Evolutionary conservation across 2,113 vertebrate genomes (phyloP).

Genomic region (Megaleporinus macrocephalus): DNA sequence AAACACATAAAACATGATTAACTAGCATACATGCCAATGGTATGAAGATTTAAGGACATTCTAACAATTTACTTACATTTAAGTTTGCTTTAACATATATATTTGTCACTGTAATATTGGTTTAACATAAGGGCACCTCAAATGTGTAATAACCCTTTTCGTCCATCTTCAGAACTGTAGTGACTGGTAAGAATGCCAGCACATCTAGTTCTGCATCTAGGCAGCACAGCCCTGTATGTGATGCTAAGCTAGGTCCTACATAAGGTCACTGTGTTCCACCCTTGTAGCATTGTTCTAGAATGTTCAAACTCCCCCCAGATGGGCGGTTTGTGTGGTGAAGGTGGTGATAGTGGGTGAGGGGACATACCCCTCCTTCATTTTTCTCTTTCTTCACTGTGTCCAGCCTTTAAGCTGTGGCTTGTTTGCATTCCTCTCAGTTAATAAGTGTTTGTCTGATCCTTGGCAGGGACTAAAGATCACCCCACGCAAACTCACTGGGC

Average conservation of each 20-base stretch:
- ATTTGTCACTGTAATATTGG: too few species aligned
- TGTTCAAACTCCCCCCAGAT: slow-evolving; percentile 23
- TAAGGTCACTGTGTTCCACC: slow-evolving; percentile 48
- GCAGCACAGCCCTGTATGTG: not conserved
- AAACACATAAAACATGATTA: too few species aligned
- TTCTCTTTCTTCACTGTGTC: slow-evolving; percentile 46
- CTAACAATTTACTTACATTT: too few species aligned
- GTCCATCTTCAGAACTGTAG: not conserved
- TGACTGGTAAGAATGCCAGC: not conserved
- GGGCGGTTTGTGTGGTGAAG: slow-evolving; percentile 12
- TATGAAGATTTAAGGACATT: too few species aligned
- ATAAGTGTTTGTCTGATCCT: slow-evolving; percentile 78
- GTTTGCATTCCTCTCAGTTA: slow-evolving; percentile 85
- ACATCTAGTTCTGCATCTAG: not conserved
- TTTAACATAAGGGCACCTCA: too few species aligned
- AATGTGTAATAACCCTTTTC: not conserved
- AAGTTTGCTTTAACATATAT: too few species aligned
- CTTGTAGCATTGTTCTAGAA: slow-evolving; percentile 55
- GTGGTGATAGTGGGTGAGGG: slow-evolving; percentile 7
- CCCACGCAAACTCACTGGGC: slow-evolving; percentile 54
- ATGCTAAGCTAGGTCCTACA: slow-evolving; percentile 18
- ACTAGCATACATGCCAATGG: too few species aligned
- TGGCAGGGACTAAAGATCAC: slow-evolving; percentile 66
- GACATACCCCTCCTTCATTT: slow-evolving; percentile 30
- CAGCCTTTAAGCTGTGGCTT: slow-evolving; percentile 63